phyloP scores from a whole-genome alignment of 2,888 invertebrate genomes.

The Mechanitis mazaeus region DNA sequence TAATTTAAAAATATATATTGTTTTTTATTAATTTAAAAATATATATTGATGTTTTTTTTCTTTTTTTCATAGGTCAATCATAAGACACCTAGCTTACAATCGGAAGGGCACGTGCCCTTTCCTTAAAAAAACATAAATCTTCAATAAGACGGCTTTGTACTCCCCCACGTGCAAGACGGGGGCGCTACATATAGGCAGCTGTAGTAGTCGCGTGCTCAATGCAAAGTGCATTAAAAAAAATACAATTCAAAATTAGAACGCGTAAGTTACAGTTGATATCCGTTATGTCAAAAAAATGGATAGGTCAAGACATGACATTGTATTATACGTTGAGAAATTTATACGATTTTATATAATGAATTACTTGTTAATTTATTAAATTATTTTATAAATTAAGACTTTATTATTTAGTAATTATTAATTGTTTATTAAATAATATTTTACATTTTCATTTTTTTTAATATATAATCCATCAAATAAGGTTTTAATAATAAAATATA shows the following conservation, averaged over 20 bases:
- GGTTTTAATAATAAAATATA: no score
- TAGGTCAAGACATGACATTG: background rate
- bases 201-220: slow-evolving; percentile 19
- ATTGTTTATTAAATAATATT: no score
- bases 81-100: background rate
- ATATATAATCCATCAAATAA: no score
- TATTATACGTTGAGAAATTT: no score
- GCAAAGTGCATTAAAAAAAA: slow-evolving; percentile 18
- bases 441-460: background rate
- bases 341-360: no score
- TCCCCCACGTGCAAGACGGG: slow-evolving; percentile 25
- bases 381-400: no score
- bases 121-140: slow-evolving; percentile 3
- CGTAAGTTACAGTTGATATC: background rate
- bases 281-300: background rate
- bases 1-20: no score
- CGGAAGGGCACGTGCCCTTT: slow-evolving; percentile 13
- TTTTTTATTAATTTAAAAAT: no score
- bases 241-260: background rate
- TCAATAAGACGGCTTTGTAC: slow-evolving; percentile 19
- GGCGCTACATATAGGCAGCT: slow-evolving; percentile 9
- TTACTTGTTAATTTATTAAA: no score
- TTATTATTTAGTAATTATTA: no score
- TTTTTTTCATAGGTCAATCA: background rate
- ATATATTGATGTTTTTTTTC: background rate